Evolutionary conservation across 1,140 invertebrate species (phyloP).

Genomic region (Mactra quadrangularis): DNA sequence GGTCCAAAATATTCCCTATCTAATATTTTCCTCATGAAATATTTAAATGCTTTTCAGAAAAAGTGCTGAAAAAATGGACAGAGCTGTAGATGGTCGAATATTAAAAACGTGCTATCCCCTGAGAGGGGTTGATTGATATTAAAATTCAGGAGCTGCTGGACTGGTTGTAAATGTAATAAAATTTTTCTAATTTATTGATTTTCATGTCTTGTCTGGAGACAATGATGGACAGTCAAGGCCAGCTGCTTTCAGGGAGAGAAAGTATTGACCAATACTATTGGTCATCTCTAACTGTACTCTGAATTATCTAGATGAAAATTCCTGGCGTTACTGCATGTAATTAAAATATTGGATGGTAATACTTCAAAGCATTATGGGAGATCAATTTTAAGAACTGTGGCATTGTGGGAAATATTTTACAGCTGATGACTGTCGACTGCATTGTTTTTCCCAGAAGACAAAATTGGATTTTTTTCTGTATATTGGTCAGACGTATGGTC

Average conservation of each 20-base stretch:
- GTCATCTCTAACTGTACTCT: not conserved
- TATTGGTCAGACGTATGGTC: too few relatives aligned
- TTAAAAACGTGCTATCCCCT: conserved; percentile 27
- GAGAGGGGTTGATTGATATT: conserved; percentile 37
- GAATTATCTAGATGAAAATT: not conserved
- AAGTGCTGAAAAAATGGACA: conserved; percentile 12
- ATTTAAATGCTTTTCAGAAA: conserved; percentile 6
- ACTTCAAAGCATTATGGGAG: not conserved
- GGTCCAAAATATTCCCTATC: conserved; percentile 13
- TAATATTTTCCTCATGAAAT: conserved; percentile 18
- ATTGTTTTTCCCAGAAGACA: too few relatives aligned
- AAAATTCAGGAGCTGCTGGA: conserved; percentile 47
- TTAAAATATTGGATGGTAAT: conserved; percentile 3
- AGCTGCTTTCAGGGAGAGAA: too few relatives aligned
- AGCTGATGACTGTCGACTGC: too few relatives aligned
- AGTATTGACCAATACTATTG: conserved; percentile 6
- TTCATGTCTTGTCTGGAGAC: conserved; percentile 8
- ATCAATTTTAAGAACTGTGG: not conserved
- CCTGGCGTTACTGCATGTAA: not conserved
- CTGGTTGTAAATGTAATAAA: conserved; percentile 58
- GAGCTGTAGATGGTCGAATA: conserved; percentile 33
- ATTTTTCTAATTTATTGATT: conserved; percentile 63
- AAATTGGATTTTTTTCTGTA: too few relatives aligned
- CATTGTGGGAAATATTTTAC: too few relatives aligned
- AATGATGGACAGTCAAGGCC: conserved; percentile 12